These are phyloP conservation scores for Sebastes reedi DNA, from an alignment of 2,797 vertebrate species.

Conservation along the genomic window DNA sequence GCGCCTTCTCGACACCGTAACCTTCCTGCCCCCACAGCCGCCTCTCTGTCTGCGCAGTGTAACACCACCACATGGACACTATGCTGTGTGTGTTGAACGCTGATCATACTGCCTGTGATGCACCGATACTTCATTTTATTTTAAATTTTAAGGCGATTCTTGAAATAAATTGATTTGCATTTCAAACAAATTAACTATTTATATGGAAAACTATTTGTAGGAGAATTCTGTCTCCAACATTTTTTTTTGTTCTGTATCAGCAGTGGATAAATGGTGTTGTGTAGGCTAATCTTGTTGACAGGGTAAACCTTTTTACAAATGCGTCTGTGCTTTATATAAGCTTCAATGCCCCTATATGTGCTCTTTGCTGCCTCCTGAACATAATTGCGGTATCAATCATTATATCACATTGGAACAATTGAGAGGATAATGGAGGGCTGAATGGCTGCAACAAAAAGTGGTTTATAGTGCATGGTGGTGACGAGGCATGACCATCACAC, in stretches of 20 bases:
- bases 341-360: conserved; percentile 18
- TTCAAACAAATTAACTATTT: not conserved
- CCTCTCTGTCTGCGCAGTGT: not conserved
- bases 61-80: not conserved
- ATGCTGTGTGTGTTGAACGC: not conserved
- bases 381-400: conserved; percentile 24
- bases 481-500: not conserved
- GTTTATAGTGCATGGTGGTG: not conserved
- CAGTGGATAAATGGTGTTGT: not conserved
- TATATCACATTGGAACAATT: conserved; percentile 11
- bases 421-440: conserved; percentile 35
- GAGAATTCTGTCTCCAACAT: not conserved
- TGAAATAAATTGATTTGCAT: not conserved
- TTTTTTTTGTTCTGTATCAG: not conserved
- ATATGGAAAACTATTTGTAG: not conserved
- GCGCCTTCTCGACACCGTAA: not conserved
- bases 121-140: not conserved
- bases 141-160: not conserved
- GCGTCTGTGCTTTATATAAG: not conserved
- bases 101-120: not conserved
- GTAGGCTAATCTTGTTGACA: conserved; percentile 27
- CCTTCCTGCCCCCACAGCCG: not conserved
- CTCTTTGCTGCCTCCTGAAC: conserved; percentile 17
- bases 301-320: conserved; percentile 26
- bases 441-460: conserved; percentile 27